Percentiles rank a stretch among this genome's conserved stretches.
phyloP scores from a whole-genome alignment of 1,140 invertebrate species.

The Meloidogyne hapla region DNA sequence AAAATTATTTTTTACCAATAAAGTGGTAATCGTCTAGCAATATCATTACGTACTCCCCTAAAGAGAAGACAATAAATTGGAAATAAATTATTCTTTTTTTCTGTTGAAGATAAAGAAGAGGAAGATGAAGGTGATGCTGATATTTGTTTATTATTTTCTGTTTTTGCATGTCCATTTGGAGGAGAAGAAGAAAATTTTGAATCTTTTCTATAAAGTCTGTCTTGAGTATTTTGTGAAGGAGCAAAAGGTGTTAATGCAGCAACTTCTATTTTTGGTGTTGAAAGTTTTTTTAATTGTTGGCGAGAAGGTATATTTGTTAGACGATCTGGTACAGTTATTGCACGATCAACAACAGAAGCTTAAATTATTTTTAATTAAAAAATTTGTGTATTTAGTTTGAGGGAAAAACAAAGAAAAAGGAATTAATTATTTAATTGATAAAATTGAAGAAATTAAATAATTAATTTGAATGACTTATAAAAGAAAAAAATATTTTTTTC shows the following conservation, averaged over 20 bases:
- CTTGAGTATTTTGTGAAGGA: neutral
- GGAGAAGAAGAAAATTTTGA: neutral
- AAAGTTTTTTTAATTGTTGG: conserved; percentile 6
- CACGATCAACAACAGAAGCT: no score
- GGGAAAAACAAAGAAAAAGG: no score
- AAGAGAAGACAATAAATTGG: conserved; percentile 47
- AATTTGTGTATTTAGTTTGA: no score
- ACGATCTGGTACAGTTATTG: no score
- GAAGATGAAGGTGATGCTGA: neutral
- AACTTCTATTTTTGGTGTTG: neutral
- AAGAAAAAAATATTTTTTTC: neutral
- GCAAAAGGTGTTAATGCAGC: neutral
- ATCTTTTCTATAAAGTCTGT: neutral
- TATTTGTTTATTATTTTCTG: neutral
- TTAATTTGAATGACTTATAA: no score
- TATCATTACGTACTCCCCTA: conserved; percentile 64
- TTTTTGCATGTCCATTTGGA: neutral
- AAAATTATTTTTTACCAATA: conserved; percentile 67
- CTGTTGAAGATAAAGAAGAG: conserved; percentile 17
- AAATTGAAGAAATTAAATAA: no score
- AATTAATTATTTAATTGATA: no score
- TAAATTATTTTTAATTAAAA: no score
- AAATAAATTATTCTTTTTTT: neutral
- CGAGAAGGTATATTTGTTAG: neutral
- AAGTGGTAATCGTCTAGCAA: conserved; percentile 73